A percentile compares a stretch with the other conserved stretches of the same genome.
Conservation (phyloP, 1,140 invertebrate genomes). For the Pogonomyrmex barbatus region DNA sequence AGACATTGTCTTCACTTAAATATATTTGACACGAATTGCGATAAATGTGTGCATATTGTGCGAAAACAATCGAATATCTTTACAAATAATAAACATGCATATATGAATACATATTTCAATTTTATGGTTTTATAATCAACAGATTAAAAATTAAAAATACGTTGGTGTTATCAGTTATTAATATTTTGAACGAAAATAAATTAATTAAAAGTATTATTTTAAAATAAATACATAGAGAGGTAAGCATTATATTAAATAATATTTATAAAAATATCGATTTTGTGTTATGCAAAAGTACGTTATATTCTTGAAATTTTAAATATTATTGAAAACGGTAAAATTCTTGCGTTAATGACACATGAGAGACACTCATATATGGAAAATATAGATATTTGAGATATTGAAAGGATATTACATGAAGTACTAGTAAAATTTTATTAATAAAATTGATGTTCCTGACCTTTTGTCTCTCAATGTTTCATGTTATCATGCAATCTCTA, state of each 20-base stretch:
- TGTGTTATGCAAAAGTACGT: neutral
- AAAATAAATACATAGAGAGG: neutral
- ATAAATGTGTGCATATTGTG: neutral
- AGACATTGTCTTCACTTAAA: neutral
- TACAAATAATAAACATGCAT: neutral
- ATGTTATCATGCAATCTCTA: neutral
- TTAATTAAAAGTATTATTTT: neutral
- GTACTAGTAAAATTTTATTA: slow-evolving; percentile 7
- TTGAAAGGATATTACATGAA: neutral
- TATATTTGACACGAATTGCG: neutral
- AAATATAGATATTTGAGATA: neutral
- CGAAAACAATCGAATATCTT: neutral
- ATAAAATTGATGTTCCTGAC: neutral
- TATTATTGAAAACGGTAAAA: neutral
- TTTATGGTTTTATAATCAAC: neutral
- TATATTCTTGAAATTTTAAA: neutral
- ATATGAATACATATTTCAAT: neutral
- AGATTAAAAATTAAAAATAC: neutral
- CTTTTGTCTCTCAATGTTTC: neutral
- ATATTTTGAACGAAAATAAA: neutral
- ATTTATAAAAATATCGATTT: neutral
- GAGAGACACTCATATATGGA: neutral
- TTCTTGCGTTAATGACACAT: neutral
- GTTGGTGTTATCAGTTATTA: neutral
- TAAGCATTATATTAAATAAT: neutral